Conservation (phyloP, 23 tunicate species). For the Botrylloides violaceus region DNA sequence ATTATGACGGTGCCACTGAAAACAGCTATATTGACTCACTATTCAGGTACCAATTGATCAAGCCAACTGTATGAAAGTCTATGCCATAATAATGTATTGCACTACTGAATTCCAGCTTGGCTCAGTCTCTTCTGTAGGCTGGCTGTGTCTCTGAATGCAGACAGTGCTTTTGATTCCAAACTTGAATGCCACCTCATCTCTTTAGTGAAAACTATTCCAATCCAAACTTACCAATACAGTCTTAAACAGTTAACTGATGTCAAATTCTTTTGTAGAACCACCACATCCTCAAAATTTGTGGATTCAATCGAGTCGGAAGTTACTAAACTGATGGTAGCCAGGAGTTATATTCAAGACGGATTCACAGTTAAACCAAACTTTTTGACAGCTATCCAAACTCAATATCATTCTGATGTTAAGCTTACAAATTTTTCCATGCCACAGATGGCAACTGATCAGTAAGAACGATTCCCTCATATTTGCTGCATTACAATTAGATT, state of each 20-base stretch:
- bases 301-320: not conserved
- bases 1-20: not conserved
- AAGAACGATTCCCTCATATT: not conserved
- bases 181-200: too few relatives aligned
- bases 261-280: not conserved
- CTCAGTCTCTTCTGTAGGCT: too few relatives aligned
- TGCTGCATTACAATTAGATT: too few relatives aligned
- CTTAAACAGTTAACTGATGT: too few relatives aligned
- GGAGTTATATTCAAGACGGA: constrained; percentile 20
- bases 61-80: too few relatives aligned
- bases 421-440: constrained; percentile 1
- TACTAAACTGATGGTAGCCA: constrained; percentile 19
- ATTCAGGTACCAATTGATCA: too few relatives aligned
- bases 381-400: not conserved
- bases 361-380: constrained; percentile 7
- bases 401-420: constrained; percentile 17
- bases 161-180: too few relatives aligned
- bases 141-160: too few relatives aligned
- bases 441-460: constrained; percentile 16
- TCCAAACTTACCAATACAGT: too few relatives aligned
- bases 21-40: not conserved
- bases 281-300: not conserved
- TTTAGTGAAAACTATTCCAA: too few relatives aligned
- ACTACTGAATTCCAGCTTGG: too few relatives aligned
- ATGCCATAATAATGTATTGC: too few relatives aligned